Percentiles rank a stretch among this genome's conserved stretches.
Evolutionary conservation across 2,797 vertebrate genomes (phyloP).

Genomic region (Acanthurus tractus): DNA sequence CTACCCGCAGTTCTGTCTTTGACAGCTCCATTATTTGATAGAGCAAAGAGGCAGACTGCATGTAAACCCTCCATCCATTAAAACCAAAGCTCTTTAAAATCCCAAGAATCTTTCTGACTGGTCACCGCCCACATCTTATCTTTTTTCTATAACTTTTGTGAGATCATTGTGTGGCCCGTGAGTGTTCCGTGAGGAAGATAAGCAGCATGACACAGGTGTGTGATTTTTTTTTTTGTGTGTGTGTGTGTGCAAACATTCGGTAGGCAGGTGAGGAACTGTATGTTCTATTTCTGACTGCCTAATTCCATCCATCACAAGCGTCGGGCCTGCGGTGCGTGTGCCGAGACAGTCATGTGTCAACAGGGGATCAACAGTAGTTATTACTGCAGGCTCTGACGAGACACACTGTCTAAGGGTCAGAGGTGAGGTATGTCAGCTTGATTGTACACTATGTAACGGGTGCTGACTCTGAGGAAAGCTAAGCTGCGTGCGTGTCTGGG

Average conservation of each 20-base stretch:
- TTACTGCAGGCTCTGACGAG: slow-evolving; percentile 76
- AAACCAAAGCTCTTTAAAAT: slow-evolving; percentile 50
- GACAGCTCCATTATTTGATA: slow-evolving; percentile 66
- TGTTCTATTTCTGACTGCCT: slow-evolving; percentile 59
- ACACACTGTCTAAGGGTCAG: slow-evolving; percentile 80
- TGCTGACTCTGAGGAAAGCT: slow-evolving; percentile 69
- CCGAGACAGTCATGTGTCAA: slow-evolving; percentile 79
- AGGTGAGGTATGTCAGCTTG: slow-evolving; percentile 75
- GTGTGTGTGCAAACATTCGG: slow-evolving; percentile 54
- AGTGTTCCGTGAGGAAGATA: slow-evolving; percentile 9
- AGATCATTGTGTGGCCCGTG: not conserved
- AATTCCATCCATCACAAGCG: slow-evolving; percentile 67
- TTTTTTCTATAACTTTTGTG: slow-evolving; percentile 25
- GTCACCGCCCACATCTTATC: slow-evolving; percentile 12
- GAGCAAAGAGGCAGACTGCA: slow-evolving; percentile 38
- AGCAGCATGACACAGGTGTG: slow-evolving; percentile 35
- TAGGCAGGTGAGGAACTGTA: slow-evolving; percentile 21
- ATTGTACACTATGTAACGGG: slow-evolving; percentile 65
- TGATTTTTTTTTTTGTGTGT: no score
- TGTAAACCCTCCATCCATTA: slow-evolving; percentile 60
- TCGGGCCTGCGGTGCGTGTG: slow-evolving; percentile 53
- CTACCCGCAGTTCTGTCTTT: slow-evolving; percentile 48
- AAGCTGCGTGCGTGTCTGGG: slow-evolving; percentile 56
- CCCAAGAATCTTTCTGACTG: slow-evolving; percentile 41
- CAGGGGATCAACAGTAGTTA: slow-evolving; percentile 79